Conservation (phyloP, 2,797 vertebrate species). For the Eulemur mongoz region DNA sequence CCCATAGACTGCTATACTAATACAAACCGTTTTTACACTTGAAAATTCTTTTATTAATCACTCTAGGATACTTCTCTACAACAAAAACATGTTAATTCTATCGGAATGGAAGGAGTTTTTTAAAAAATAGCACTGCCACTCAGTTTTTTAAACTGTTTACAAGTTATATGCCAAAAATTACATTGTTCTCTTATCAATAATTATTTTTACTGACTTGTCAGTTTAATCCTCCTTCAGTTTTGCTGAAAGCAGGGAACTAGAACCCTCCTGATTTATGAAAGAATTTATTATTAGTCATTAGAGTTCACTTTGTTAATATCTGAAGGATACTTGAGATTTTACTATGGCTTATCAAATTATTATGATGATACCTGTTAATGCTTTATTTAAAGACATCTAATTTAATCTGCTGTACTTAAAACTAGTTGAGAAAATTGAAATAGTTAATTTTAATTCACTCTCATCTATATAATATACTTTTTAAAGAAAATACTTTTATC, state of each 20-base stretch:
- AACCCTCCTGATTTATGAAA: not conserved
- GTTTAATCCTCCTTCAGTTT: not conserved
- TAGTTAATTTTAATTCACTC: not conserved
- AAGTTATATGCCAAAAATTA: not conserved
- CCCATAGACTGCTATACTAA: not conserved
- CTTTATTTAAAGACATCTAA: not conserved
- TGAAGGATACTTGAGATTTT: not conserved
- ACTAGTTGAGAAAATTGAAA: not conserved
- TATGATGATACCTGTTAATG: not conserved
- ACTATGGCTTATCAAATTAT: not conserved
- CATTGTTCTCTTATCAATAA: not conserved
- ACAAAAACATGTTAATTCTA: not conserved
- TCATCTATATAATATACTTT: not conserved
- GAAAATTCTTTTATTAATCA: not conserved
- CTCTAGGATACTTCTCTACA: not conserved
- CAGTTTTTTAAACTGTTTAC: not conserved
- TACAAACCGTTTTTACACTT: not conserved
- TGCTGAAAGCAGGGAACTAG: not conserved
- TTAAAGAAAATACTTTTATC: not conserved
- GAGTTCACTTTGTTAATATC: not conserved
- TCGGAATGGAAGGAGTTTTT: not conserved
- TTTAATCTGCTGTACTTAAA: not conserved
- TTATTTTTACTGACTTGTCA: not conserved
- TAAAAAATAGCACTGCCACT: not conserved
- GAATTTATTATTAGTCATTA: not conserved